These are phyloP conservation scores for Leucophenga varia DNA, from an alignment of 1,140 invertebrate species.

Conservation along the genomic window DNA sequence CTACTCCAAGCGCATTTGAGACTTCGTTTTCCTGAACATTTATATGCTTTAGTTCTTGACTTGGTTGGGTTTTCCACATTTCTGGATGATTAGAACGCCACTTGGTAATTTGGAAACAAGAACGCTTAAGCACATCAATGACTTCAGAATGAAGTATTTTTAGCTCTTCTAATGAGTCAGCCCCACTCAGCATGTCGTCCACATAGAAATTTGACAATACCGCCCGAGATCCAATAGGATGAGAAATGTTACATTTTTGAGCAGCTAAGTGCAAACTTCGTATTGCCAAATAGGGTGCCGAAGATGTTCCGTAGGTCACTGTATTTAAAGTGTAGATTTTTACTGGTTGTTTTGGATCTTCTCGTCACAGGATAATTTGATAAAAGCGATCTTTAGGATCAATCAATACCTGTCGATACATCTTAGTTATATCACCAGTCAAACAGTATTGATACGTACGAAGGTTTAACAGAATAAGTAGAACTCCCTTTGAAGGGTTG, in stretches of 20 bases:
- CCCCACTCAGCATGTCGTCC: too few species aligned
- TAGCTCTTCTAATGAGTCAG: neutral
- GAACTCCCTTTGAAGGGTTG: slow-evolving; percentile 15
- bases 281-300: slow-evolving; percentile 45
- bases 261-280: slow-evolving; percentile 34
- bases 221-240: slow-evolving; percentile 15
- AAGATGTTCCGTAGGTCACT: slow-evolving; percentile 32
- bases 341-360: slow-evolving; percentile 15
- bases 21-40: neutral
- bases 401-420: slow-evolving; percentile 36
- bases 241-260: slow-evolving; percentile 21
- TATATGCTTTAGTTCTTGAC: neutral
- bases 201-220: neutral
- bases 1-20: slow-evolving; percentile 24
- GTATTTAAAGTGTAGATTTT: slow-evolving; percentile 29
- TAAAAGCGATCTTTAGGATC: slow-evolving; percentile 18
- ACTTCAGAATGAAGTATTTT: neutral
- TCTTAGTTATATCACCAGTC: slow-evolving; percentile 31
- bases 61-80: too few species aligned
- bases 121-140: neutral
- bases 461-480: slow-evolving; percentile 46
- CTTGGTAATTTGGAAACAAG: neutral
- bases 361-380: slow-evolving; percentile 51
- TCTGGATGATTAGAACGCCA: too few species aligned
- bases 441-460: slow-evolving; percentile 40